A percentile compares a stretch with the other conserved stretches of the same genome.
Conservation (phyloP, 2,797 vertebrate species). For the Phalloptychus januarius region DNA sequence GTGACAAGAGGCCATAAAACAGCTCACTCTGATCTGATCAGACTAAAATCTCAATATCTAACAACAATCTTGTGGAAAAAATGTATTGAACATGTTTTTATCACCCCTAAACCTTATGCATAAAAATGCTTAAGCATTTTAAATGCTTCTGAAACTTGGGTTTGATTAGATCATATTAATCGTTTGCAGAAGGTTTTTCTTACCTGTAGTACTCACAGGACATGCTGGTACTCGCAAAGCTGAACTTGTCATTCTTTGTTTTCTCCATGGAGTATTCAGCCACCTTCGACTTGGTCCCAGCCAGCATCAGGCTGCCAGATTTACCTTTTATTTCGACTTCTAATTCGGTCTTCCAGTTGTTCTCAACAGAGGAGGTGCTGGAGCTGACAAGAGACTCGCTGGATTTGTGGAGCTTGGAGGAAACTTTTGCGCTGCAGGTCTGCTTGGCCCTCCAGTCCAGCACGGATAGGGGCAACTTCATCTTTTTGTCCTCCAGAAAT, state of each 20-base stretch:
- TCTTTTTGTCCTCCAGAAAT: conserved; percentile 64
- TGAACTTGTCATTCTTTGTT: conserved; percentile 83
- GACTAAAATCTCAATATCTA: too few relatives aligned
- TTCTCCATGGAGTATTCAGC: conserved; percentile 84
- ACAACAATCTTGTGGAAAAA: too few relatives aligned
- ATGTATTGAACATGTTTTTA: too few relatives aligned
- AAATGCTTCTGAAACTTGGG: background rate
- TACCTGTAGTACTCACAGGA: conserved; percentile 87
- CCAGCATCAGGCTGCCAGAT: conserved; percentile 51
- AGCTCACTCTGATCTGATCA: too few relatives aligned
- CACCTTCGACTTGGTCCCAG: conserved; percentile 80
- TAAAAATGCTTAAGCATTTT: too few relatives aligned
- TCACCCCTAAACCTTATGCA: too few relatives aligned
- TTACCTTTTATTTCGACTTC: background rate
- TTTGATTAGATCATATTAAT: background rate
- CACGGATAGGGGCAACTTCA: conserved; percentile 71
- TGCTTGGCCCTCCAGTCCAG: conserved; percentile 77
- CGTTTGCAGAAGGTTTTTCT: background rate
- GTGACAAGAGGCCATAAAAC: too few relatives aligned
- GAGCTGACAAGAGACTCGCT: conserved; percentile 74
- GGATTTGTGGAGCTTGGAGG: conserved; percentile 73
- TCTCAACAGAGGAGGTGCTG: conserved; percentile 67
- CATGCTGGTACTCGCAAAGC: conserved; percentile 80
- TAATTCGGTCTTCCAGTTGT: conserved; percentile 82
- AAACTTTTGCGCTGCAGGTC: conserved; percentile 75